These are phyloP conservation scores for Eudyptes chrysolophus DNA, from an alignment of 2,113 vertebrate genomes.

Conservation along the genomic window DNA sequence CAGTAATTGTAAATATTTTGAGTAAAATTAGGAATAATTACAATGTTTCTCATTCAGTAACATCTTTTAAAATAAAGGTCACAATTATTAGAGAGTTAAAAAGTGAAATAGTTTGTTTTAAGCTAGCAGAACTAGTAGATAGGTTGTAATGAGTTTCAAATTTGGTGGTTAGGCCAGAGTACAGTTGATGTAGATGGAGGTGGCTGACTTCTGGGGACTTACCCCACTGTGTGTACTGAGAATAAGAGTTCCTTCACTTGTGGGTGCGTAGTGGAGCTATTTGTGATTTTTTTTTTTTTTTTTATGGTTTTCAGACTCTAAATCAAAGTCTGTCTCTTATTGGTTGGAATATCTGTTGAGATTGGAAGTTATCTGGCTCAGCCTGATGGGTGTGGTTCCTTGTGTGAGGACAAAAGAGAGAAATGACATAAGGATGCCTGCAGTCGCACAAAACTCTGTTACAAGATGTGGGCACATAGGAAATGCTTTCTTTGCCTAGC, in stretches of 20 bases:
- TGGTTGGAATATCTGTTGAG: not conserved
- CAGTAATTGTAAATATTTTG: not conserved
- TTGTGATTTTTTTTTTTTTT: not conserved
- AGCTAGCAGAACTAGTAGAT: not conserved
- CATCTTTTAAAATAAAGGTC: not conserved
- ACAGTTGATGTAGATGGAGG: not conserved
- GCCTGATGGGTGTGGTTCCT: not conserved
- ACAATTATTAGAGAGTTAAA: not conserved
- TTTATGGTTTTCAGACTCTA: not conserved
- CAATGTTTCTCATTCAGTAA: not conserved
- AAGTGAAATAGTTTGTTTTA: not conserved
- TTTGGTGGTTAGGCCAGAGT: not conserved
- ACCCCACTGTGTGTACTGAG: not conserved
- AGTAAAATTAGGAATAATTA: not conserved
- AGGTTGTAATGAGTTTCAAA: not conserved
- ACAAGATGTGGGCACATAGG: not conserved
- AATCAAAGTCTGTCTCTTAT: not conserved
- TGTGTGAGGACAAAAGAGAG: not conserved
- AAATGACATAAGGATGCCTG: accelerated
- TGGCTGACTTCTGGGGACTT: not conserved
- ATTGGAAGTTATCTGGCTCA: not conserved
- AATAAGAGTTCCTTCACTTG: not conserved
- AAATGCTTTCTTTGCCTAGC: not conserved
- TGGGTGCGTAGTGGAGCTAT: accelerated
- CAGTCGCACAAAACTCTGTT: not conserved